Conservation (phyloP, 2,888 invertebrate species). For the Phaonia tiefii region DNA sequence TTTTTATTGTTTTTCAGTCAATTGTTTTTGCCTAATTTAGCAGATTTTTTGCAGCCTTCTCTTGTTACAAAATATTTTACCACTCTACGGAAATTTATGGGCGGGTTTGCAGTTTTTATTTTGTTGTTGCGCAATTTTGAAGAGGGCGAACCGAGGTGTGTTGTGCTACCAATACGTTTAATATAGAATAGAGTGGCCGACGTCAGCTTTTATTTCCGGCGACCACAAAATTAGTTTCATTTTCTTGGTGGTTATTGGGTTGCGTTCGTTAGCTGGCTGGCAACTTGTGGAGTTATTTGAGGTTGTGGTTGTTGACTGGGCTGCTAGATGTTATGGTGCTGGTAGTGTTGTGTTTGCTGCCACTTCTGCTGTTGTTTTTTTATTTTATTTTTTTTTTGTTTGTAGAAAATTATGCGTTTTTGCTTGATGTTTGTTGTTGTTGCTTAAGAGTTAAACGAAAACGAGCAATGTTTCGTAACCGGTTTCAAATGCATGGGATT, state of each 20-base stretch:
- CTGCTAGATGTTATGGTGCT: slow-evolving; percentile 18
- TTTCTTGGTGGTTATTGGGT: slow-evolving; percentile 45
- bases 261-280: slow-evolving; percentile 12
- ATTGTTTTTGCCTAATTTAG: slow-evolving; percentile 33
- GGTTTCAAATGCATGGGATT: slow-evolving; percentile 60
- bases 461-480: slow-evolving; percentile 62
- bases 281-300: slow-evolving; percentile 43
- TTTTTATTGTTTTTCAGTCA: not conserved
- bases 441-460: slow-evolving; percentile 29
- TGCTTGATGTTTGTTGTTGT: slow-evolving; percentile 26
- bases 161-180: slow-evolving; percentile 6
- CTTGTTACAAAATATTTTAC: slow-evolving; percentile 27
- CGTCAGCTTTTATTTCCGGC: slow-evolving; percentile 61
- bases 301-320: slow-evolving; percentile 36
- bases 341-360: slow-evolving; percentile 22
- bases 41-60: slow-evolving; percentile 19
- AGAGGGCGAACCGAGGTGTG: slow-evolving; percentile 3
- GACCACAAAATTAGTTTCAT: slow-evolving; percentile 34
- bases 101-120: slow-evolving; percentile 35
- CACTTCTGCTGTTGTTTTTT: slow-evolving; percentile 28
- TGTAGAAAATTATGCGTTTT: slow-evolving; percentile 61
- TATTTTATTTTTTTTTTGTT: slow-evolving; percentile 29
- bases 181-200: slow-evolving; percentile 43
- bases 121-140: not conserved
- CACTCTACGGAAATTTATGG: slow-evolving; percentile 5